Conservation (phyloP, 2,888 invertebrate genomes). For the Coelopa pilipes region DNA sequence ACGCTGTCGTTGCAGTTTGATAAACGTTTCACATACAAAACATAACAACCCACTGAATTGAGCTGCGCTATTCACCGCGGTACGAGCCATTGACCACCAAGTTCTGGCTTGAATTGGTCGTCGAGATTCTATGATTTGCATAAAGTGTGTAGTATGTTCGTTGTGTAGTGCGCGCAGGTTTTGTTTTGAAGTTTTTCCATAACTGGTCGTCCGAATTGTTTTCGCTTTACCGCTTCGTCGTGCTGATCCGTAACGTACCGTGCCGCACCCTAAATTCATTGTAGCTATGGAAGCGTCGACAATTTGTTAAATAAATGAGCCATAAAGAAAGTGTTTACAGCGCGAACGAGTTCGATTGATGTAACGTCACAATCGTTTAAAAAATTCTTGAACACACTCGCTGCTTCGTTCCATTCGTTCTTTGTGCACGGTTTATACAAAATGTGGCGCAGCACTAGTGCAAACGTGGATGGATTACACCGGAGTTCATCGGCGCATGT, state of each 20-base stretch:
- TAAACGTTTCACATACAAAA: slow-evolving; percentile 3
- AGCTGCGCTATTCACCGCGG: not conserved
- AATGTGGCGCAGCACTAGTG: slow-evolving; percentile 41
- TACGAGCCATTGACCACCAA: not conserved
- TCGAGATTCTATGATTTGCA: slow-evolving; percentile 33
- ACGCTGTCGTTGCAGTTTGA: not conserved
- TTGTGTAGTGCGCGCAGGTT: slow-evolving; percentile 23
- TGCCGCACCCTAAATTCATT: slow-evolving; percentile 42
- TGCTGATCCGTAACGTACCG: slow-evolving; percentile 29
- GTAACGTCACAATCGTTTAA: not conserved
- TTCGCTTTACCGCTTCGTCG: slow-evolving; percentile 25
- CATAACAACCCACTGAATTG: slow-evolving; percentile 13
- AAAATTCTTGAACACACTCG: not conserved
- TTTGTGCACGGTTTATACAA: slow-evolving; percentile 1
- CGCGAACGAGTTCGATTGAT: slow-evolving; percentile 14
- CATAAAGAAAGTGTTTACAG: slow-evolving; percentile 22
- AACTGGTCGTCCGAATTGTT: slow-evolving; percentile 21
- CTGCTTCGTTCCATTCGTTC: not conserved
- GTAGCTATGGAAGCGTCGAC: slow-evolving; percentile 22
- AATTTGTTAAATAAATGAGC: slow-evolving; percentile 31
- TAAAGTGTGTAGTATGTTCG: slow-evolving; percentile 39
- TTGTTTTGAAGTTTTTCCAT: slow-evolving; percentile 8
- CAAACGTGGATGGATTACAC: slow-evolving; percentile 37
- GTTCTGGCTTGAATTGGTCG: slow-evolving; percentile 14
- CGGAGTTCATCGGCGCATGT: slow-evolving; percentile 33